Base-by-base conservation (phyloP, 2,113 vertebrate genomes). In the Gymnogyps californianus region DNA sequence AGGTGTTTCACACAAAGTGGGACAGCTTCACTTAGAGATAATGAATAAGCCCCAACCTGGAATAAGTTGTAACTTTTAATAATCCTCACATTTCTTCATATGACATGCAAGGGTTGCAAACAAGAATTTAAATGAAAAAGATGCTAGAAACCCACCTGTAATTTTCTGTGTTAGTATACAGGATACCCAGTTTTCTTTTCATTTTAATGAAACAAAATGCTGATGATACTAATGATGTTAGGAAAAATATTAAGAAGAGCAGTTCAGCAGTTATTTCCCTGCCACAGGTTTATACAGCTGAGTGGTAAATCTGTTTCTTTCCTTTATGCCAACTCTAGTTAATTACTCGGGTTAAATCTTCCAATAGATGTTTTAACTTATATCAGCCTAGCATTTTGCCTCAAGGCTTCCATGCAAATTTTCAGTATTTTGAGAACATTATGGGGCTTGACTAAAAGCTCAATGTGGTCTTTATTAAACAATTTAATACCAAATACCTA, bases 401-500 rank as follows among this genome's bases (percentile, higher is more conserved):
- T 1, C 29, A 70, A 87, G 83, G 93, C 55, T 82, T 80, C 87
- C 24, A 95, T 91, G 80, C 72, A 95, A 87, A 95, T 97, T 96
- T 92, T 78, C 42, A 52, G 59, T 67, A 54, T 89, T 84, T 93
- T 67, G 42, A 91, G 80, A 95, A 46, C 81, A 44, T 78, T 95
- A 59, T 3, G 1, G 44, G 20, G 26, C 34, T 83, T 65, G 36
- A 59, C 49, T 80, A 80, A 93, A 86, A 86, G 34, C 54, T 95
- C 87, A 93, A 19, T 70, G 83, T 64, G 72, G 80, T 58, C 83
- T 96, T 95, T 89, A 66, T 75, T 84, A 87, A 91, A 78, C 80
- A 91, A 55, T 67, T 79, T 95, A 93, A 88, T 59, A 88, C 66
- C n/a, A 78, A 96, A 88, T 94, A 89, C 90, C 57, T 91, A 26